Evolutionary conservation across 2,888 invertebrate genomes (phyloP).

Genomic region (Diloba caeruleocephala): DNA sequence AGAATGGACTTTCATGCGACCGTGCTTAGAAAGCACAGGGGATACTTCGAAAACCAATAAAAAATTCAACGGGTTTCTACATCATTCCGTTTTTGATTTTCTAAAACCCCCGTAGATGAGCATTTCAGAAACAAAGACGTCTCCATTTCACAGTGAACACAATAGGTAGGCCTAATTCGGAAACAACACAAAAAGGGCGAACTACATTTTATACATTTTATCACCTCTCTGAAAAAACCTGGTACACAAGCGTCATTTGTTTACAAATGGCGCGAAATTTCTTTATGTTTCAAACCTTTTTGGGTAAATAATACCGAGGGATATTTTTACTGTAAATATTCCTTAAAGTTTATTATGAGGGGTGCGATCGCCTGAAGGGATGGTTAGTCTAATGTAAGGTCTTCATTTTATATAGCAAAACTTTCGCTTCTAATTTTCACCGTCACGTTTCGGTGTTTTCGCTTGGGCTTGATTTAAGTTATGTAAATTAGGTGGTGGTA

Average conservation of each 20-base stretch:
- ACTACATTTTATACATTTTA: constrained; percentile 58
- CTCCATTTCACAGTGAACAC: constrained; percentile 6
- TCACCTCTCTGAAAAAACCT: constrained; percentile 48
- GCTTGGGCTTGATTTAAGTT: constrained; percentile 2
- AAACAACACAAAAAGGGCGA: constrained; percentile 36
- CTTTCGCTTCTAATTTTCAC: constrained; percentile 39
- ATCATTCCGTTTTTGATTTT: too few species aligned
- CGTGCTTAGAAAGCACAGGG: too few species aligned
- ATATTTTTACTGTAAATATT: constrained; percentile 56
- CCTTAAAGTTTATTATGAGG: constrained; percentile 56
- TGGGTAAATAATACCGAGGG: constrained; percentile 57
- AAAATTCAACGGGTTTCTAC: too few species aligned
- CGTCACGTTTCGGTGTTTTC: constrained; percentile 26
- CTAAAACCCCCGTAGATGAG: too few species aligned
- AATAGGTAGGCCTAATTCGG: not conserved
- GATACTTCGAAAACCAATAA: too few species aligned
- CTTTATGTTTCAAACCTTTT: constrained; percentile 69
- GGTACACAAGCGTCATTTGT: constrained; percentile 58
- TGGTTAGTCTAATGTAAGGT: constrained; percentile 19
- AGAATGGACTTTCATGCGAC: too few species aligned
- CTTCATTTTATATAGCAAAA: constrained; percentile 37
- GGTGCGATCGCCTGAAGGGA: constrained; percentile 37
- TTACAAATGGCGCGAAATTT: constrained; percentile 71
- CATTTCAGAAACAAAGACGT: constrained; percentile 5
- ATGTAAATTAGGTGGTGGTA: constrained; percentile 6